Base-by-base conservation (phyloP, 92 coral and sea anemone species). In the Paragorgia papillata region DNA sequence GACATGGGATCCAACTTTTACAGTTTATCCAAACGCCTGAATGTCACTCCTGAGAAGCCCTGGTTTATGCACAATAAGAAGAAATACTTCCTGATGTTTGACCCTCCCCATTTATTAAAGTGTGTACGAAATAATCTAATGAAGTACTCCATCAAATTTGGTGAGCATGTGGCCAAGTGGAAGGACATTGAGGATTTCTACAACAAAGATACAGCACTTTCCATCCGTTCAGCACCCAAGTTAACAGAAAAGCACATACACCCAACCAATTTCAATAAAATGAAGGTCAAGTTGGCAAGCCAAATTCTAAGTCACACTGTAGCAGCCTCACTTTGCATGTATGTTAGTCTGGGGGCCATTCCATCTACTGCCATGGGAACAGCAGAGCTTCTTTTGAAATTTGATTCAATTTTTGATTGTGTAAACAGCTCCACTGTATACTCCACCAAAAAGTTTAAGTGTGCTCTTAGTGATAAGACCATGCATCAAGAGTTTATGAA, bases 211-310 rank as follows among this genome's bases (percentile, higher is more conserved):
- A 55, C 33, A 34, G 28, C 46, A 40, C 62, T 54, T 31, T 13
- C 62, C 50, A 59, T 73, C 27, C 19, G 79, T 9, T 19, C 50
- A 32, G 79, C 79, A 20, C 79, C 79, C 25, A 73, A 73, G 31
- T 73, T 73, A 55, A 73, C 79, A 14, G 50, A 57, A 53, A 73
- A 73, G 50, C 79, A 73, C 53, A 73, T 73, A n/a, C 53, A 44
- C 34, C 80, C 55, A 7, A 59, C 27, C 50, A 59, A 59, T 75
- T 75, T 75, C 37, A 50, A 26, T 34, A 75, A 59, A 40, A 59
- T 75, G 51, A 57, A 49, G 39, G 80, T 75, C 22, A 75, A 75
- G 56, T 40, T 31, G 31, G 67, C 80, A 57, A 26, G 69, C 26
- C 68, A 75, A 57, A 50, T 75, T 31, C 32, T 74, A 22, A 55